Evolutionary conservation across 1,140 invertebrate species (phyloP).

Genomic region (Colletes latitarsis): DNA sequence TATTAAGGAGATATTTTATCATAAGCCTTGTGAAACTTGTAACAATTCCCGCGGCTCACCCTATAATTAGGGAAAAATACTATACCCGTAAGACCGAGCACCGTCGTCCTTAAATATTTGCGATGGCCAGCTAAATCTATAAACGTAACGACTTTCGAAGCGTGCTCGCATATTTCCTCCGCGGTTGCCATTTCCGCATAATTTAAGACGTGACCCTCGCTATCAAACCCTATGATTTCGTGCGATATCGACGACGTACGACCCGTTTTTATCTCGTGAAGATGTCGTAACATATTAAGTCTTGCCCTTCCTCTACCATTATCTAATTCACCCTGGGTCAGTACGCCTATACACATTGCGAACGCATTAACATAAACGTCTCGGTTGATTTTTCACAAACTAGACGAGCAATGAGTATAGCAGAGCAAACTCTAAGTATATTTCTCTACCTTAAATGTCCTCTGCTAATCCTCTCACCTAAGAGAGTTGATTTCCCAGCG

Average conservation of each 20-base stretch:
- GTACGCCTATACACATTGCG: slow-evolving; percentile 84
- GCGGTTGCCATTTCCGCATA: slow-evolving; percentile 95
- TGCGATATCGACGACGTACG: slow-evolving; percentile 98
- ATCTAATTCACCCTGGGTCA: slow-evolving; percentile 97
- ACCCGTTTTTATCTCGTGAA: slow-evolving; percentile 98
- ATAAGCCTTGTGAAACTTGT: too few species aligned
- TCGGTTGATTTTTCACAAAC: neutral
- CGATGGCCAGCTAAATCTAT: slow-evolving; percentile 98
- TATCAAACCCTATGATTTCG: slow-evolving; percentile 97
- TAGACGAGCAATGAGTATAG: slow-evolving; percentile 20
- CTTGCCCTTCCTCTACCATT: slow-evolving; percentile 97
- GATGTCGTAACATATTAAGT: slow-evolving; percentile 96
- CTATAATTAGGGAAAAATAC: neutral
- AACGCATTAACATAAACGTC: slow-evolving; percentile 27
- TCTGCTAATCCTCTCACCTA: slow-evolving; percentile 80
- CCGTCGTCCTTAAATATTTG: slow-evolving; percentile 97
- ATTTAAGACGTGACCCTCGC: slow-evolving; percentile 85
- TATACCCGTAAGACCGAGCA: slow-evolving; percentile 91
- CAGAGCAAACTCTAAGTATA: slow-evolving; percentile 56
- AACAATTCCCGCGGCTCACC: too few species aligned
- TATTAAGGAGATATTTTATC: too few species aligned
- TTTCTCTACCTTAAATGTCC: slow-evolving; percentile 68
- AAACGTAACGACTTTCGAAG: slow-evolving; percentile 95
- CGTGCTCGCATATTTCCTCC: slow-evolving; percentile 96
- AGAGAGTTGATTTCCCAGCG: slow-evolving; percentile 95